Conservation (phyloP, 2,888 invertebrate species). For the Hirtodrosophila duncani region DNA sequence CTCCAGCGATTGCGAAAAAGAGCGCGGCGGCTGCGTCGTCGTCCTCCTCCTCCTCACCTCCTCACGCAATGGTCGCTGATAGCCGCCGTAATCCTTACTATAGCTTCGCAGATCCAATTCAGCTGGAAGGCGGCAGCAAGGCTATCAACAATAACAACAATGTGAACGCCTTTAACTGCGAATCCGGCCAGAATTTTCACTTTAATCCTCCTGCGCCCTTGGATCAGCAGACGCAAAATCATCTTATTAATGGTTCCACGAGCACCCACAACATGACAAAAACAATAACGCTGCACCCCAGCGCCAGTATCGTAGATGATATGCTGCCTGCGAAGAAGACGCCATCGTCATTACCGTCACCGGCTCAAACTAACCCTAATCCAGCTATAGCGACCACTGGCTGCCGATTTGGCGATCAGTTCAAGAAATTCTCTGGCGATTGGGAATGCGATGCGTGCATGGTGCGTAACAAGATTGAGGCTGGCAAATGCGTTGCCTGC, state of each 20-base stretch:
- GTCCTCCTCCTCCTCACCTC: conserved; percentile 26
- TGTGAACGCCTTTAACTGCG: too few relatives aligned
- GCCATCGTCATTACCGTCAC: not conserved
- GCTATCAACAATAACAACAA: too few relatives aligned
- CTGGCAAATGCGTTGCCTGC: conserved; percentile 80
- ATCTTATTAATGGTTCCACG: conserved; percentile 63
- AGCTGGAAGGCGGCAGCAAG: not conserved
- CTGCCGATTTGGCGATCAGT: conserved; percentile 74
- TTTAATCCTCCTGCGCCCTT: conserved; percentile 80
- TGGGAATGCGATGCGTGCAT: conserved; percentile 85
- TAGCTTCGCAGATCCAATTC: conserved; percentile 5
- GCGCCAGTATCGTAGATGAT: conserved; percentile 78
- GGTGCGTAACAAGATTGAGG: conserved; percentile 80
- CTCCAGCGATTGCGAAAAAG: not conserved
- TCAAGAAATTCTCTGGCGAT: conserved; percentile 80
- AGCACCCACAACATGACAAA: not conserved
- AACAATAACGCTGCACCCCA: conserved; percentile 3
- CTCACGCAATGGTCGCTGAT: not conserved
- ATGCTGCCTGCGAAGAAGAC: conserved; percentile 35
- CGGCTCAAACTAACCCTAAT: not conserved
- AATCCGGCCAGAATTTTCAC: not conserved
- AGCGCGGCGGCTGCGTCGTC: not conserved
- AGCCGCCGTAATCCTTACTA: not conserved
- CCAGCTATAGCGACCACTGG: not conserved
- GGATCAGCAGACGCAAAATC: conserved; percentile 29